Evolutionary conservation across 2,113 vertebrate genomes (phyloP), one percentile per base, ranked within the genome.

Genomic region (Xiphorhynchus elegans): DNA sequence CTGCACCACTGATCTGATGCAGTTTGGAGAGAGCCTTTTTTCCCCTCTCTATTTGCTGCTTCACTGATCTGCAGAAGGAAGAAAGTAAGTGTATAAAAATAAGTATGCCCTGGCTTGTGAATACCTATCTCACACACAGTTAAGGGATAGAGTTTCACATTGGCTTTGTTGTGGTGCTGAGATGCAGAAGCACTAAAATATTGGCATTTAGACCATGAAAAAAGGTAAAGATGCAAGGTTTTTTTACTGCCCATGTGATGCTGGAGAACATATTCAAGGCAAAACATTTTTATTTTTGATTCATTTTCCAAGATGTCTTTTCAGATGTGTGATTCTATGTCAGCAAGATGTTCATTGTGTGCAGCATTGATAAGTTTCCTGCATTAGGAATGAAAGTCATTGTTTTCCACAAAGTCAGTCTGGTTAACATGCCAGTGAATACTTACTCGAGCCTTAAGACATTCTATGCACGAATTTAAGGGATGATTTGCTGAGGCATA

Each of bases 1-100:
- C 73, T 97, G 98, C 97, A 97, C 95, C 96, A 95, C 73, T 97
- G 98, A 95, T 92, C 96, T 89, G 85, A 91, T 88, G 96, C 96
- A 96, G 93, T 96, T 98, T 97, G 96, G 81, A 97, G 90, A 97
- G 91, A 95, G 76, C 67, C 84, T 86, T 93, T 96, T 95, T 94
- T 37, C 37, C 47, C 28, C 80, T 97, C 90, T 95, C 97, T 98
- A 98, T 98, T 98, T 98, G 94, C 97, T 98, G 98, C 98, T 98
- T 97, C 98, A 97, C 74, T 98, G 98, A 95, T 97, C 97, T 63
- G 72, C 94, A 90, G 95, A 96, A 97, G 95, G 91, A 97, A 94
- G 95, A 97, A 97, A 97, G 97, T 95, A 86, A 87, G 82, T 84
- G 64, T 97, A 96, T 96, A 96, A 97, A 98, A 98, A 97, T 97